Percentiles rank a stretch among this genome's conserved stretches.
Evolutionary conservation across 1,140 invertebrate species (phyloP).

Genomic region (Sycophaga agraensis): DNA sequence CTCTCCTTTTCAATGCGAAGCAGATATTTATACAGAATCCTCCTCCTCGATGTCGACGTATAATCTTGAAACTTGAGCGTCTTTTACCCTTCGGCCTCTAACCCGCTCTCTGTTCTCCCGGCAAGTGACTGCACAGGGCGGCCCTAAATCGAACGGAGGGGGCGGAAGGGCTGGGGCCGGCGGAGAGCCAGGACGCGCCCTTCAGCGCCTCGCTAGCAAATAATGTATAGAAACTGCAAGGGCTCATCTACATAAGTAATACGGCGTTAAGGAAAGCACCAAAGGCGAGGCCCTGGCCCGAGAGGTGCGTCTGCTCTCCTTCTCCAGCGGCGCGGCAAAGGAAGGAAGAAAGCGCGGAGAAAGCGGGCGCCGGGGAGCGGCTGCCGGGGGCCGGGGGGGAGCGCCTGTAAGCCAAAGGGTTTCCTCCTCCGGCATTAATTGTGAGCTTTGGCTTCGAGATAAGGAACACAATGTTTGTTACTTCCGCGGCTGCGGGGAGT

Average conservation of each 20-base stretch:
- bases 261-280: slow-evolving; percentile 54
- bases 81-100: slow-evolving; percentile 43
- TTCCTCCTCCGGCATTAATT: slow-evolving; percentile 48
- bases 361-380: slow-evolving; percentile 11
- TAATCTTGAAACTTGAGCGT: slow-evolving; percentile 53
- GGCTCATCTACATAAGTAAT: slow-evolving; percentile 59
- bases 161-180: slow-evolving; percentile 16
- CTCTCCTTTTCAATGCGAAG: slow-evolving; percentile 25
- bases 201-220: slow-evolving; percentile 45
- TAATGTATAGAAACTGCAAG: slow-evolving; percentile 56
- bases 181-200: slow-evolving; percentile 21
- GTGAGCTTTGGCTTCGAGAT: slow-evolving; percentile 42
- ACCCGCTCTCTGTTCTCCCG: slow-evolving; percentile 24
- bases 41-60: slow-evolving; percentile 29
- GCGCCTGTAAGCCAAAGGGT: slow-evolving; percentile 44
- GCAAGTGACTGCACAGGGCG: not conserved
- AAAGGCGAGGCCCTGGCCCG: slow-evolving; percentile 39
- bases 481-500: no score
- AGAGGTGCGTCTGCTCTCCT: not conserved
- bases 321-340: slow-evolving; percentile 33
- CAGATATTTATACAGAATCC: slow-evolving; percentile 37
- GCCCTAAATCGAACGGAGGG: not conserved
- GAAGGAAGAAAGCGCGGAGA: slow-evolving; percentile 36
- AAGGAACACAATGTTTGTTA: slow-evolving; percentile 53
- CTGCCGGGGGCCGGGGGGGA: not conserved